phyloP scores from a whole-genome alignment of 1,140 invertebrate species.

The Temnothorax curvispinosus region DNA sequence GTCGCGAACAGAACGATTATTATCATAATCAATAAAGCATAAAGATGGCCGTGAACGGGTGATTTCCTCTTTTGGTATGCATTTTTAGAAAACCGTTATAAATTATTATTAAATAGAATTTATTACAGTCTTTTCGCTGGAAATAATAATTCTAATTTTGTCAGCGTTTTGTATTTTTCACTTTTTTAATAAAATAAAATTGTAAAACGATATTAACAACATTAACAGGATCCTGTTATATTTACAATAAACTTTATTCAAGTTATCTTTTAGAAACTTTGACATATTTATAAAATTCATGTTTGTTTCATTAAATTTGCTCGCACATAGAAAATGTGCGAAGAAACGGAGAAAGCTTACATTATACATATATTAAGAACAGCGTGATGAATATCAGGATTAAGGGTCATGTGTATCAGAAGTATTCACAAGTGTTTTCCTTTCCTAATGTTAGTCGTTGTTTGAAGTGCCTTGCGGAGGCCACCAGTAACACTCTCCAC shows the following conservation, averaged over 20 bases:
- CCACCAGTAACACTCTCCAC: constrained; percentile 37
- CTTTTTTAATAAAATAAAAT: not conserved
- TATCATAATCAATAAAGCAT: constrained; percentile 75
- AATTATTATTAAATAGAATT: not conserved
- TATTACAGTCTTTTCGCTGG: not conserved
- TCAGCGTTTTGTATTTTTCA: not conserved
- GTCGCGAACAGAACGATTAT: constrained; percentile 68
- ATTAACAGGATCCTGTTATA: not conserved
- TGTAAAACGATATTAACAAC: not conserved
- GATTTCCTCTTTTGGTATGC: not conserved
- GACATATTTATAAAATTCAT: not conserved
- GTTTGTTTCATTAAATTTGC: not conserved
- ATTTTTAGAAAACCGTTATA: not conserved
- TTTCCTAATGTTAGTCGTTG: not conserved
- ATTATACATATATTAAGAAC: not conserved
- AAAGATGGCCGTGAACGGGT: not conserved
- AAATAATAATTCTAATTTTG: not conserved
- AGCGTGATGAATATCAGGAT: constrained; percentile 29
- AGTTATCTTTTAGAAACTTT: not conserved
- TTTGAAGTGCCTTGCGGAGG: not conserved
- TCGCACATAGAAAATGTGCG: not conserved
- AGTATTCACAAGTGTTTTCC: not conserved
- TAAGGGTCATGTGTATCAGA: not conserved
- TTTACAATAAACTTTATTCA: not conserved
- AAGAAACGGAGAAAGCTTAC: not conserved